Percentiles rank a stretch among this genome's conserved stretches.
phyloP scores from a whole-genome alignment of 2,888 invertebrate species.

The Unio pictorum region DNA sequence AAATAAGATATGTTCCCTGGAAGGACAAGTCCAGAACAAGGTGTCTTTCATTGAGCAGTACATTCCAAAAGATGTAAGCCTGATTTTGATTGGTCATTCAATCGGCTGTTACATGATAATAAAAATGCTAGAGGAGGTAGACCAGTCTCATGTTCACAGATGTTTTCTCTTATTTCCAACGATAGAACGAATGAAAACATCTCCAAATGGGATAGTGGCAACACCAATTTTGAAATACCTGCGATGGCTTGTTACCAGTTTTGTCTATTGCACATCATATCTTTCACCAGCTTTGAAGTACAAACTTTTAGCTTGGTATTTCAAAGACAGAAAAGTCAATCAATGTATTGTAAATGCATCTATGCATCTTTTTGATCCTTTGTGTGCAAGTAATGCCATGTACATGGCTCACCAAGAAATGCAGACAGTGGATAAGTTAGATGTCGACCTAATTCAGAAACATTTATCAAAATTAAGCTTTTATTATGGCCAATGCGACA shows the following conservation, averaged over 20 bases:
- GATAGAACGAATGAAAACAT: slow-evolving; percentile 85
- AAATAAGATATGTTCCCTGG: slow-evolving; percentile 74
- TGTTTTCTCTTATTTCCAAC: slow-evolving; percentile 87
- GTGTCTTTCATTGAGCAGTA: slow-evolving; percentile 82
- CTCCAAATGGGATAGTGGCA: slow-evolving; percentile 81
- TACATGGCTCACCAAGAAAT: slow-evolving; percentile 77
- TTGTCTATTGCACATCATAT: slow-evolving; percentile 59
- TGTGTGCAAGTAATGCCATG: slow-evolving; percentile 55
- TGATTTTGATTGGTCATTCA: slow-evolving; percentile 91
- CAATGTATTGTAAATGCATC: slow-evolving; percentile 63
- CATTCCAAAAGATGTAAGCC: slow-evolving; percentile 78
- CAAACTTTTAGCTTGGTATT: slow-evolving; percentile 62
- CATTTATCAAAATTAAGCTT: slow-evolving; percentile 81
- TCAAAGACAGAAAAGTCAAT: slow-evolving; percentile 49
- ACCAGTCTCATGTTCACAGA: slow-evolving; percentile 60
- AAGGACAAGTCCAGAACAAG: slow-evolving; percentile 87
- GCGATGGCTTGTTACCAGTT: slow-evolving; percentile 63
- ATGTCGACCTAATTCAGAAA: slow-evolving; percentile 77
- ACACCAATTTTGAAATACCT: slow-evolving; percentile 76
- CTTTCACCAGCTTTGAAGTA: slow-evolving; percentile 49
- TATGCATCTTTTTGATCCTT: slow-evolving; percentile 63
- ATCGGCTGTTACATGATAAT: slow-evolving; percentile 89
- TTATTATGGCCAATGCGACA: slow-evolving; percentile 85
- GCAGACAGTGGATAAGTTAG: slow-evolving; percentile 80
- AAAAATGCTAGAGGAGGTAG: slow-evolving; percentile 78